Conservation (phyloP, 2,797 vertebrate genomes). For the Smutsia temminckii region DNA sequence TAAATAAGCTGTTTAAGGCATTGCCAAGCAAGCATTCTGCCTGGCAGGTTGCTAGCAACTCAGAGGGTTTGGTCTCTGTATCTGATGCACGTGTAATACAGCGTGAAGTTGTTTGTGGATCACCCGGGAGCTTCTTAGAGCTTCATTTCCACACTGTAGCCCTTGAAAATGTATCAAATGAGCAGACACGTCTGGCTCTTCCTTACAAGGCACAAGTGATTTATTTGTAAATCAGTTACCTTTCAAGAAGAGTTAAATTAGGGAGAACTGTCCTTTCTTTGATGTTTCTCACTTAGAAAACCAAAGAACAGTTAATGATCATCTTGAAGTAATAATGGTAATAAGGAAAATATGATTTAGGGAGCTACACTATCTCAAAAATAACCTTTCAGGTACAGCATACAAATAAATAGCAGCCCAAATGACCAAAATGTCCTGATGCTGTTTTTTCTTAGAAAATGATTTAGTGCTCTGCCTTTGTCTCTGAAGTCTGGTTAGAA, state of each 20-base stretch:
- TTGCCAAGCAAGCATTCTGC: conserved; percentile 39
- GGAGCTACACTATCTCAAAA: conserved; percentile 27
- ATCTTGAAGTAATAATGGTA: conserved; percentile 78
- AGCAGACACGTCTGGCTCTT: conserved; percentile 67
- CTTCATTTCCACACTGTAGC: conserved; percentile 73
- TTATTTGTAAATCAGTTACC: conserved; percentile 84
- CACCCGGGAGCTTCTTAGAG: conserved; percentile 72
- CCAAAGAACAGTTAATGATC: conserved; percentile 78
- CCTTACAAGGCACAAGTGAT: conserved; percentile 77
- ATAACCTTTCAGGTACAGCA: conserved; percentile 78
- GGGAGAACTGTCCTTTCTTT: conserved; percentile 71
- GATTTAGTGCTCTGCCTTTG: conserved; percentile 80
- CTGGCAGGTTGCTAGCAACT: conserved; percentile 68
- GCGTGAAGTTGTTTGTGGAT: conserved; percentile 77
- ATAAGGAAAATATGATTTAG: conserved; percentile 73
- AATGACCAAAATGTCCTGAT: conserved; percentile 73
- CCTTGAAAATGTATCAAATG: conserved; percentile 77
- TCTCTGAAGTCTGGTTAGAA: conserved; percentile 77
- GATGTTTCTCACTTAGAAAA: conserved; percentile 72
- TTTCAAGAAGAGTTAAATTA: conserved; percentile 82
- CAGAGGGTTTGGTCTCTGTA: conserved; percentile 66
- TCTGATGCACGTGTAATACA: conserved; percentile 76
- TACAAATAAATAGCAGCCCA: conserved; percentile 65
- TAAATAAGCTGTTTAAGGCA: conserved; percentile 57
- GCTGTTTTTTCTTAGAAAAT: conserved; percentile 82